Conservation (phyloP, 2,797 vertebrate genomes). For the Lagodon rhomboides region DNA sequence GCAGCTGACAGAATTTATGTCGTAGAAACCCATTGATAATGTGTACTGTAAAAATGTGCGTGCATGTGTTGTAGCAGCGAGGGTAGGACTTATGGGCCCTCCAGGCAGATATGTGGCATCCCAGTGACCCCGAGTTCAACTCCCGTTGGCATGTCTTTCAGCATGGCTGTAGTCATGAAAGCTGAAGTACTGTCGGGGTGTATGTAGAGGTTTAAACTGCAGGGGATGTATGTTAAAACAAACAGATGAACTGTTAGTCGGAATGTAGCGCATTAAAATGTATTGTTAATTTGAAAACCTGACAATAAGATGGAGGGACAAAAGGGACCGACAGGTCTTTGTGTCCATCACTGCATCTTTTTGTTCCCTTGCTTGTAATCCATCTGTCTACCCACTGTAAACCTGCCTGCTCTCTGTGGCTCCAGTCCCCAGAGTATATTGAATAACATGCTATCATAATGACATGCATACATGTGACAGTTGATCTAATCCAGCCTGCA, state of each 20-base stretch:
- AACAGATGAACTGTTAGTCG: constrained; percentile 1
- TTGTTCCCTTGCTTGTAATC: constrained; percentile 52
- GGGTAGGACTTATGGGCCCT: constrained; percentile 36
- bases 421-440: constrained; percentile 57
- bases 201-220: constrained; percentile 31
- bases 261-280: background rate
- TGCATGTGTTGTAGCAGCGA: constrained; percentile 34
- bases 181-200: constrained; percentile 28
- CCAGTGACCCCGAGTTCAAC: constrained; percentile 54
- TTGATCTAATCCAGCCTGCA: constrained; percentile 26
- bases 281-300: constrained; percentile 26
- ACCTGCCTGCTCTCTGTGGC: constrained; percentile 49
- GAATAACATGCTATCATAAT: constrained; percentile 55
- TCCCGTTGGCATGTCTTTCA: constrained; percentile 48
- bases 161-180: constrained; percentile 39
- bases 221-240: constrained; percentile 10
- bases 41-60: constrained; percentile 26
- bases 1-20: constrained; percentile 58
- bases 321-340: background rate
- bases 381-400: constrained; percentile 41
- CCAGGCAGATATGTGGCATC: constrained; percentile 48
- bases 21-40: constrained; percentile 33
- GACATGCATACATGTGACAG: constrained; percentile 21
- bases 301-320: background rate
- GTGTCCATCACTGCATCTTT: constrained; percentile 32